Base-by-base conservation (phyloP, 2,888 invertebrate genomes). In the Hetaerina titia region DNA sequence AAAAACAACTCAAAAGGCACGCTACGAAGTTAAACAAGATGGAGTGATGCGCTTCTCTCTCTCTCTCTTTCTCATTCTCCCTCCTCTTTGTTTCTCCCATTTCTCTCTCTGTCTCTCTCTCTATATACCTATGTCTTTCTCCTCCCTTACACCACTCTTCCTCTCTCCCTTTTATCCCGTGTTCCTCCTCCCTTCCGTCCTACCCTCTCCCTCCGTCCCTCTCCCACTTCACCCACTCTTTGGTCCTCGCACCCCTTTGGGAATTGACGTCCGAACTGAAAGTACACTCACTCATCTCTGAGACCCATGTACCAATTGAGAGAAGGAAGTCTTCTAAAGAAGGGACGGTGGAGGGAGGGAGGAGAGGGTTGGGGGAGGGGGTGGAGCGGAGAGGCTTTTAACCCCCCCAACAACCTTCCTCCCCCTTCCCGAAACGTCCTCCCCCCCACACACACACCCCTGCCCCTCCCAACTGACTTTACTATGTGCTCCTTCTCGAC, bases 231-330 rank as follows among this genome's bases (percentile, higher is more conserved):
- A 11, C 31, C 90, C 56, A 13, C 90, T 22, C 25, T 45, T 31
- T 31, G 19, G 31, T 64, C 92, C 64, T 7, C 17, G 57, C n/a
- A 88, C 89, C 58, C 89, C 89, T 56, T 57, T 56, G 89, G 89
- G 89, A 89, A 89, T 89, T 56, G 89, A 56, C 89, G 89, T n/a
- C 89, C 89, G 89, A 89, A 89, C 69, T 69, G 69, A 56, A 58
- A 89, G 89, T 89, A 89, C 89, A 89, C 89, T 89, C 58, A n/a
- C 89, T 89, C 89, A 89, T 89, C 89, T 89, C 58, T 56, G 89
- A 89, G 89, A 89, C 22, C 22, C 81, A 15, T 81, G 81, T 81
- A 81, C 89, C 89, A 89, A 89, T 89, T 89, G 89, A 89, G 89
- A 58, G n/a, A 58, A 58, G 58, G 58, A 89, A 89, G 92, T 92